Conservation (phyloP, 2,888 invertebrate species). For the Drosophila ustulata region DNA sequence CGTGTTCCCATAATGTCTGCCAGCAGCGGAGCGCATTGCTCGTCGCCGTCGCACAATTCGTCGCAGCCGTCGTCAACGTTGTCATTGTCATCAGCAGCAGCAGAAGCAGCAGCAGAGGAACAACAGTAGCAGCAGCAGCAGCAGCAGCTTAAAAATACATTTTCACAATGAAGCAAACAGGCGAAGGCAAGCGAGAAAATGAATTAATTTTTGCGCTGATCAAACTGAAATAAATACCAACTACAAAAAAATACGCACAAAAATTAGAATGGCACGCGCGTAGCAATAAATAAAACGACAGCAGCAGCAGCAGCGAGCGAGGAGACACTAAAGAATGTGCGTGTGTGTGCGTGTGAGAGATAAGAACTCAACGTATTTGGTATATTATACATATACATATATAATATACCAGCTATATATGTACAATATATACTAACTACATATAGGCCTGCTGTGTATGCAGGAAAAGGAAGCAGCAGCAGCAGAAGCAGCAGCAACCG, state of each 20-base stretch:
- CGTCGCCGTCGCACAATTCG: conserved; percentile 61
- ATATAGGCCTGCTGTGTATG: conserved; percentile 34
- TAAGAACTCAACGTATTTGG: conserved; percentile 40
- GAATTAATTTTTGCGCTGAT: conserved; percentile 55
- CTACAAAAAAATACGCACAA: conserved; percentile 31
- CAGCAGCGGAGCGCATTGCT: conserved; percentile 74
- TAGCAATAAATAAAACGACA: conserved; percentile 63
- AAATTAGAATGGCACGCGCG: conserved; percentile 71
- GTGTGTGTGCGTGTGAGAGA: conserved; percentile 32
- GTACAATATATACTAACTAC: neutral
- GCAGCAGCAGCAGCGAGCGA: conserved; percentile 24
- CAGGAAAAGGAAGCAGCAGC: conserved; percentile 54
- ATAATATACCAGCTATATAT: conserved; percentile 16
- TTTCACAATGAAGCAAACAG: conserved; percentile 77
- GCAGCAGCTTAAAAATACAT: conserved; percentile 79
- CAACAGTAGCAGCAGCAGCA: conserved; percentile 43
- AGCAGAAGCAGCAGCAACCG: conserved; percentile 26
- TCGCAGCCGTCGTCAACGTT: conserved; percentile 78
- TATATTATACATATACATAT: neutral
- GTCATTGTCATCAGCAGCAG: conserved; percentile 70
- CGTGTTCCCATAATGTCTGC: conserved; percentile 84
- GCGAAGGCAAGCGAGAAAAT: conserved; percentile 70
- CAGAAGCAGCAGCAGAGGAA: conserved; percentile 42
- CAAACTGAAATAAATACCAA: conserved; percentile 52
- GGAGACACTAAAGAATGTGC: conserved; percentile 35